Evolutionary conservation across 2,888 invertebrate genomes (phyloP).

Genomic region (Zygothrica quintamaculata): DNA sequence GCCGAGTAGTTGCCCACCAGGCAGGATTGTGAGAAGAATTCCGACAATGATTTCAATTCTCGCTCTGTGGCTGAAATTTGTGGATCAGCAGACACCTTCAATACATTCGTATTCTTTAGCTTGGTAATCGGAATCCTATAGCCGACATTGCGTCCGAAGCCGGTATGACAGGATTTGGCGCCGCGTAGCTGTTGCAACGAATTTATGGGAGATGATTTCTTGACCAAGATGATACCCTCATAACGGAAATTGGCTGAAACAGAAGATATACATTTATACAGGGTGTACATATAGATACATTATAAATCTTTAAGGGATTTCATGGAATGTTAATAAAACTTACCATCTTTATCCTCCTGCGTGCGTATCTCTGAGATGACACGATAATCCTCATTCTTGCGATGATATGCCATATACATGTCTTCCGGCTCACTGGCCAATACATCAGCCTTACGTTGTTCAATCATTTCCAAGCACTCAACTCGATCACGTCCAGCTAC

Average conservation of each 20-base stretch:
- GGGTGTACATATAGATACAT: too few species aligned
- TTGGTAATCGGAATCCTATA: slow-evolving; percentile 93
- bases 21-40: slow-evolving; percentile 93
- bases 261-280: too few species aligned
- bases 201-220: slow-evolving; percentile 89
- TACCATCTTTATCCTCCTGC: slow-evolving; percentile 90
- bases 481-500: slow-evolving; percentile 89
- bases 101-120: slow-evolving; percentile 88
- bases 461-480: slow-evolving; percentile 90
- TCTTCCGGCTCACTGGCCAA: slow-evolving; percentile 94
- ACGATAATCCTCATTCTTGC: slow-evolving; percentile 90
- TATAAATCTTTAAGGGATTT: too few species aligned
- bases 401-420: slow-evolving; percentile 92
- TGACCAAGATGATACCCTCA: slow-evolving; percentile 92
- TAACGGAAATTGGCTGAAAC: slow-evolving; percentile 91
- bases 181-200: slow-evolving; percentile 89
- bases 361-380: slow-evolving; percentile 91
- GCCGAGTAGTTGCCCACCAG: slow-evolving; percentile 94
- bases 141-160: slow-evolving; percentile 94
- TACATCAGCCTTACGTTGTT: slow-evolving; percentile 91
- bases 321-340: slow-evolving; percentile 40
- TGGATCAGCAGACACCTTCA: slow-evolving; percentile 83
- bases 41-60: slow-evolving; percentile 91
- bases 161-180: slow-evolving; percentile 93
- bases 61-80: slow-evolving; percentile 87